These are phyloP conservation scores for Limnephilus rhombicus DNA, from an alignment of 2,888 invertebrate genomes.

Conservation along the genomic window DNA sequence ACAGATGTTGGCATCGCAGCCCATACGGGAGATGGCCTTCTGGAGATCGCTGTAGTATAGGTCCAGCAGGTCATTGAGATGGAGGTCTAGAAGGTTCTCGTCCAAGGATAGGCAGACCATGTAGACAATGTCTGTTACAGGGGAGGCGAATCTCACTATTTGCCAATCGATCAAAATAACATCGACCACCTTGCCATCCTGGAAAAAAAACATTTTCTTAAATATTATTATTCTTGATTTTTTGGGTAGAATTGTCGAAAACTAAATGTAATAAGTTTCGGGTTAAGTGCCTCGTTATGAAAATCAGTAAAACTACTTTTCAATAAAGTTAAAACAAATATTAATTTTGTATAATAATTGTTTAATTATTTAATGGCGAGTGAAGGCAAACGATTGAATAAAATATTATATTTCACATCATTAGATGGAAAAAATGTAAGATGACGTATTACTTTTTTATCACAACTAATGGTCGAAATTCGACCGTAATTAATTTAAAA, in stretches of 20 bases:
- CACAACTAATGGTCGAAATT: too few relatives aligned
- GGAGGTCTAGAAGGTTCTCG: constrained; percentile 12
- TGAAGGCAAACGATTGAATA: background rate
- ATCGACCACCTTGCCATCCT: constrained; percentile 48
- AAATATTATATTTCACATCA: background rate
- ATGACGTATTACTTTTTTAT: too few relatives aligned
- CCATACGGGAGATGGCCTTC: constrained; percentile 42
- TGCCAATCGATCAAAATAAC: constrained; percentile 59
- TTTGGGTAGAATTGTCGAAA: too few relatives aligned
- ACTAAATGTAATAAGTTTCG: background rate
- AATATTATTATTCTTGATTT: too few relatives aligned
- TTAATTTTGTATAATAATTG: background rate
- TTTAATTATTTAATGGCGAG: background rate
- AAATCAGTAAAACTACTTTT: background rate
- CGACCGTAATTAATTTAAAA: too few relatives aligned
- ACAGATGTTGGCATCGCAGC: constrained; percentile 19
- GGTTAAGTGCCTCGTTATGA: too few relatives aligned
- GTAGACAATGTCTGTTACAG: constrained; percentile 58
- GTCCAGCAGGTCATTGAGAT: constrained; percentile 27
- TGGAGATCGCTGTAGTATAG: constrained; percentile 53
- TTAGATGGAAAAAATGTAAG: too few relatives aligned
- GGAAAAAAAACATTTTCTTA: constrained; percentile 14
- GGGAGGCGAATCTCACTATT: constrained; percentile 52
- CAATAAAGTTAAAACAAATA: background rate
- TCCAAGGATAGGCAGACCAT: constrained; percentile 55